Evolutionary conservation across 2,797 vertebrate species (phyloP).

Genomic region (Lutjanus argentimaculatus): DNA sequence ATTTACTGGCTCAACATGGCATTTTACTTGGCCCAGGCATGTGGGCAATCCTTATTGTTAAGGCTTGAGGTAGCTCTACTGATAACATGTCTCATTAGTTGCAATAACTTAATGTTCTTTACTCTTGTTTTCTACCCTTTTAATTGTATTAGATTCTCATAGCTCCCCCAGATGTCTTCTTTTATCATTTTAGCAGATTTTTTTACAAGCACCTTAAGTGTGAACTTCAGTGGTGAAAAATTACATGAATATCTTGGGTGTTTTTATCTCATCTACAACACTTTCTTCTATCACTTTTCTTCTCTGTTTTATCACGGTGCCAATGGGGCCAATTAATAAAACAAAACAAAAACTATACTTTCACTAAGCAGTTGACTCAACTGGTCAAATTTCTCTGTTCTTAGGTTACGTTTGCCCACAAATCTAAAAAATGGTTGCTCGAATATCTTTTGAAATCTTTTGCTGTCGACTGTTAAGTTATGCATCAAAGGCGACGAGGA

Average conservation of each 20-base stretch:
- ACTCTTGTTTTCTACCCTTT: slow-evolving; percentile 8
- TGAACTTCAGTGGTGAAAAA: slow-evolving; percentile 52
- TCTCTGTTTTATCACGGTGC: slow-evolving; percentile 1
- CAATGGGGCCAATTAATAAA: slow-evolving; percentile 13
- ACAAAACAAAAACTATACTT: slow-evolving; percentile 19
- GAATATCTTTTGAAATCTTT: slow-evolving; percentile 49
- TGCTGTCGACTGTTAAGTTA: slow-evolving; percentile 55
- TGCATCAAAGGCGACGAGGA: slow-evolving; percentile 58
- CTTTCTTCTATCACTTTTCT: slow-evolving; percentile 3
- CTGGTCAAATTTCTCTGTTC: slow-evolving; percentile 40
- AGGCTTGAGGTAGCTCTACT: neutral
- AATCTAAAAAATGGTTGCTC: slow-evolving; percentile 20
- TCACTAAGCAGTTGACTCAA: slow-evolving; percentile 16
- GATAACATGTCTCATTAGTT: neutral
- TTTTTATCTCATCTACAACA: slow-evolving; percentile 35
- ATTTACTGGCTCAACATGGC: too few species aligned
- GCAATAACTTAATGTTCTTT: slow-evolving; percentile 3
- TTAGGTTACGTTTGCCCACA: slow-evolving; percentile 16
- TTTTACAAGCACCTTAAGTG: slow-evolving; percentile 40
- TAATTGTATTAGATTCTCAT: slow-evolving; percentile 10
- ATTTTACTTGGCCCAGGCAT: too few species aligned
- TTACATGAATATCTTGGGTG: slow-evolving; percentile 26
- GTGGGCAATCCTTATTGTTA: too few species aligned
- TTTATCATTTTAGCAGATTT: slow-evolving; percentile 21
- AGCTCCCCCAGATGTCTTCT: slow-evolving; percentile 29